Evolutionary conservation across 92 coral and sea anemone species (phyloP).

Genomic region (Parazoanthus darwini): DNA sequence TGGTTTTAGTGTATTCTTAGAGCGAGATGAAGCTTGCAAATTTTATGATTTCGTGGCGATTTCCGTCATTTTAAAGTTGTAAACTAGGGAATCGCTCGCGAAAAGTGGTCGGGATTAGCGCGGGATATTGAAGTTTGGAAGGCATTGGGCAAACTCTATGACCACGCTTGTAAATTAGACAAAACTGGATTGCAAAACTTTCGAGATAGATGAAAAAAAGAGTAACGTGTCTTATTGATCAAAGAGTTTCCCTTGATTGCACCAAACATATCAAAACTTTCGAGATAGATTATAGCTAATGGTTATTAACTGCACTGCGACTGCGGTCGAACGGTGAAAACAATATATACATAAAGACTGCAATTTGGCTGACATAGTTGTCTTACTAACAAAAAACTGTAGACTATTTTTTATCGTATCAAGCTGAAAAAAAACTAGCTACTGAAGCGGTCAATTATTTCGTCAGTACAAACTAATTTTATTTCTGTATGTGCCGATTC

Average conservation of each 20-base stretch:
- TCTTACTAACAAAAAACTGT: neutral
- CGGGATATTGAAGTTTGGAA: neutral
- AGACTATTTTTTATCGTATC: slow-evolving; percentile 26
- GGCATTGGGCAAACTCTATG: neutral
- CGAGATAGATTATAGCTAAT: neutral
- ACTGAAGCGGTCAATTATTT: slow-evolving; percentile 18
- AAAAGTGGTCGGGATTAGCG: neutral
- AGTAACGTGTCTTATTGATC: neutral
- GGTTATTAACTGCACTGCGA: neutral
- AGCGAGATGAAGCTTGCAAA: neutral
- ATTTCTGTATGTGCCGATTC: slow-evolving; percentile 23
- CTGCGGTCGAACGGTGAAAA: neutral
- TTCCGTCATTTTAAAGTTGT: slow-evolving; percentile 8
- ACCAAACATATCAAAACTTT: neutral
- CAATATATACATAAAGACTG: neutral
- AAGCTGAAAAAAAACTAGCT: neutral
- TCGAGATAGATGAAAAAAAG: neutral
- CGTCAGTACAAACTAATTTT: slow-evolving; percentile 8
- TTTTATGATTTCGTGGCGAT: neutral
- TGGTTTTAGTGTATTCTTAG: slow-evolving; percentile 9
- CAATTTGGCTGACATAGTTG: neutral
- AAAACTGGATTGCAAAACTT: slow-evolving; percentile 12
- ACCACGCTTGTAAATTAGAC: slow-evolving; percentile 26
- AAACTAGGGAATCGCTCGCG: neutral
- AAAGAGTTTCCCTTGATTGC: neutral